Evolutionary conservation across 2,113 vertebrate genomes (phyloP), one percentile per base, ranked within the genome.

Genomic region (Eubucco bourcierii): DNA sequence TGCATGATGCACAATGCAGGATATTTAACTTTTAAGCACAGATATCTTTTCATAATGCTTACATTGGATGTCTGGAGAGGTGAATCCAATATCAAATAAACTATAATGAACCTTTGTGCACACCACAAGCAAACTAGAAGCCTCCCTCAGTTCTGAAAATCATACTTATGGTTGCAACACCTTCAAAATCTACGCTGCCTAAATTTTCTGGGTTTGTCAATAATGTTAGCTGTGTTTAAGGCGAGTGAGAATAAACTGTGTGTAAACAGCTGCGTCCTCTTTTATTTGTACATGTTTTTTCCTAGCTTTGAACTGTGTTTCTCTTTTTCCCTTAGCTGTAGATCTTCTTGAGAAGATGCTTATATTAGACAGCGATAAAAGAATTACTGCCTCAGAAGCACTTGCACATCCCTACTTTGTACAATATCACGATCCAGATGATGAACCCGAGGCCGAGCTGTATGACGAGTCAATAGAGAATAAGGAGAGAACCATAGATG

Each of bases 301-400:
- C 82, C 70, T 52, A 66, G n/a, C 56, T 70, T 79, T 78, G 60
- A 88, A 58, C 24, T 7, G 0, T 0, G 0, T 82, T 93, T 87
- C 20, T 81, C 41, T 71, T 91, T 84, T 66, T 39, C 76, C 84
- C 60, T 67, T 80, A 99, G 99, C 99, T 41, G 98, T 99, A 72
- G 99, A 99, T 88, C 98, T 99, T n/a, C 96, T 99, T 84, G 99
- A 99, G 95, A 98, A 98, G 55, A 99, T 99, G 99, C 97, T 99
- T 85, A 99, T 99, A 61, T 96, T 99, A 90, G 99, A 99, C 97
- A 99, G 99, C 0, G 99, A 99, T 74, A 99, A 98, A 70, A 97
- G 99, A 95, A 98, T 99, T 96, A 98, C 99, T 1, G 99, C 99
- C 8, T 96, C 97, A 0, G 99, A 98, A 93, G 99, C 99, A 4